Percentiles rank a stretch among this genome's conserved stretches.
These are phyloP conservation scores for Glomeris marginata DNA, from an alignment of 2,888 invertebrate genomes.

Conservation along the genomic window DNA sequence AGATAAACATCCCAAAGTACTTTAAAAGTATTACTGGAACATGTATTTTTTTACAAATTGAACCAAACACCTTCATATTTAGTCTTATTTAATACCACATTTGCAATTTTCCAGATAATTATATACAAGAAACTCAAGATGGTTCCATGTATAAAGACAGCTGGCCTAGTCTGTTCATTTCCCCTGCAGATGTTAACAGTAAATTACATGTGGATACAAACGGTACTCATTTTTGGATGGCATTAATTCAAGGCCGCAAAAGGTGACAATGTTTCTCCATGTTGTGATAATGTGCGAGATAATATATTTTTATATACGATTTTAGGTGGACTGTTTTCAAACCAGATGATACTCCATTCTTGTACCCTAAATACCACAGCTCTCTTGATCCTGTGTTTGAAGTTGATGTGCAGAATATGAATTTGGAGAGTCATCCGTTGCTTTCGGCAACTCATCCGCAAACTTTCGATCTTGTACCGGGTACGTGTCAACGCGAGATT, in stretches of 20 bases:
- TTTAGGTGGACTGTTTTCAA: slow-evolving; percentile 25
- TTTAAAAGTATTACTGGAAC: slow-evolving; percentile 21
- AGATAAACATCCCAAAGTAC: slow-evolving; percentile 24
- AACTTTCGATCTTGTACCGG: slow-evolving; percentile 23
- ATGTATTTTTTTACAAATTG: not conserved
- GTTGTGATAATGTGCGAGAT: not conserved
- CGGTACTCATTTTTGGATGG: slow-evolving; percentile 28
- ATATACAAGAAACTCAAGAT: slow-evolving; percentile 21
- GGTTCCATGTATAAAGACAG: slow-evolving; percentile 24
- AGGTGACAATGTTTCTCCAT: slow-evolving; percentile 17
- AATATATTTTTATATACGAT: not conserved
- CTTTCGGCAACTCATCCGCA: slow-evolving; percentile 21
- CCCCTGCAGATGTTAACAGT: slow-evolving; percentile 23
- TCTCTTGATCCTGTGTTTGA: slow-evolving; percentile 24
- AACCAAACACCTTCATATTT: not conserved
- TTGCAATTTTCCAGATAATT: slow-evolving; percentile 16
- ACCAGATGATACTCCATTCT: slow-evolving; percentile 18
- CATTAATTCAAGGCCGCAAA: slow-evolving; percentile 14
- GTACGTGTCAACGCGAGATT: slow-evolving; percentile 13
- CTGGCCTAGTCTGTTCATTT: slow-evolving; percentile 28
- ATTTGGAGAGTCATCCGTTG: slow-evolving; percentile 21
- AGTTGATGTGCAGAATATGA: slow-evolving; percentile 20
- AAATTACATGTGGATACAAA: slow-evolving; percentile 27
- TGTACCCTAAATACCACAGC: slow-evolving; percentile 23
- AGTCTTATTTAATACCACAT: no score